A percentile compares a stretch with the other conserved stretches of the same genome.
phyloP scores from a whole-genome alignment of 2,888 invertebrate species.

The Isotomurus palustris region DNA sequence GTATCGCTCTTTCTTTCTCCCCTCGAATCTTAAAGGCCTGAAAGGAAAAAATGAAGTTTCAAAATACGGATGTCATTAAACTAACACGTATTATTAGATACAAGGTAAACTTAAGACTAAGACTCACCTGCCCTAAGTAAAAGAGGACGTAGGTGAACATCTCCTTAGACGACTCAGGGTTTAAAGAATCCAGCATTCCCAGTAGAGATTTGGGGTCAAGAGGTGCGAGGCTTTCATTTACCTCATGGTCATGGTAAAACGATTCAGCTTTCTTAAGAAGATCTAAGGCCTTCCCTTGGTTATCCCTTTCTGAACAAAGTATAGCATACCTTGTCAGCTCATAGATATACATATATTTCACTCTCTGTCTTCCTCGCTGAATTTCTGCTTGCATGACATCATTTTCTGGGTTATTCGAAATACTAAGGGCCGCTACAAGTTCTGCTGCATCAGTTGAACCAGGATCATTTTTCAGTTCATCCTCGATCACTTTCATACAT shows the following conservation, averaged over 20 bases:
- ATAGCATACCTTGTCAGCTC: slow-evolving; percentile 44
- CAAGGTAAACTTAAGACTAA: neutral
- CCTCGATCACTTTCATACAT: slow-evolving; percentile 33
- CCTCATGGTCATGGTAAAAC: slow-evolving; percentile 39
- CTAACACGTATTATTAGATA: neutral
- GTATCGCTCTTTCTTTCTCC: slow-evolving; percentile 41
- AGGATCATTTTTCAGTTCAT: slow-evolving; percentile 18
- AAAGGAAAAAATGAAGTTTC: neutral
- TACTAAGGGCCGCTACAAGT: neutral
- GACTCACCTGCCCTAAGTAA: slow-evolving; percentile 42
- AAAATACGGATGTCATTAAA: neutral
- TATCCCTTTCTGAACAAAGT: slow-evolving; percentile 42
- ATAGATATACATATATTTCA: slow-evolving; percentile 41
- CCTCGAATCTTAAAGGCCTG: slow-evolving; percentile 44
- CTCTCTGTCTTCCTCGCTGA: slow-evolving; percentile 13
- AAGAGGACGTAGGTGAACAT: slow-evolving; percentile 46
- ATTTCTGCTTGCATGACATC: slow-evolving; percentile 11
- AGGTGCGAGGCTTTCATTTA: slow-evolving; percentile 25
- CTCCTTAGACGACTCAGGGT: slow-evolving; percentile 40
- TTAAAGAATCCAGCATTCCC: slow-evolving; percentile 38
- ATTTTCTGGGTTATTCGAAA: neutral
- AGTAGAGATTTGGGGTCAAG: slow-evolving; percentile 27
- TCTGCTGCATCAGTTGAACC: slow-evolving; percentile 2
- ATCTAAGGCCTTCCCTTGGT: slow-evolving; percentile 38
- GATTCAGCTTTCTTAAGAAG: slow-evolving; percentile 38